Evolutionary conservation across 1,140 invertebrate species (phyloP).

Genomic region (Nephila pilipes): DNA sequence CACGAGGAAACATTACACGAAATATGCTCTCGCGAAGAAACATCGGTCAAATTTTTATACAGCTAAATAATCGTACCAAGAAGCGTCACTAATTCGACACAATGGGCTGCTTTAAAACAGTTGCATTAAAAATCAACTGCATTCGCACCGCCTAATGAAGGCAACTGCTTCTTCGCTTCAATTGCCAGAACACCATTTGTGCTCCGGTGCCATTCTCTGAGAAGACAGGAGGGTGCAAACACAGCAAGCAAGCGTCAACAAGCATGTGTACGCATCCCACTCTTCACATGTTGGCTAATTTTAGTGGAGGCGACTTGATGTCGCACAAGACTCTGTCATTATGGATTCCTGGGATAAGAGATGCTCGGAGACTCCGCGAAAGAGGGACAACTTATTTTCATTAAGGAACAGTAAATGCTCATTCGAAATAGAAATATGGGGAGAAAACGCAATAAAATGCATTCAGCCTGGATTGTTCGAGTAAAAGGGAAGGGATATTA

Average conservation of each 20-base stretch:
- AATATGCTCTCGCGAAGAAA: too few species aligned
- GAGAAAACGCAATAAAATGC: neutral
- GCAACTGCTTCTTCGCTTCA: too few species aligned
- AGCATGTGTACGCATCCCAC: neutral
- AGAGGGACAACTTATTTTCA: constrained; percentile 38
- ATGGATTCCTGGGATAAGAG: neutral
- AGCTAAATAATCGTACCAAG: too few species aligned
- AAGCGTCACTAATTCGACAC: too few species aligned
- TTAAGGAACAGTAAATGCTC: constrained; percentile 26
- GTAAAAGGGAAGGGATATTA: neutral
- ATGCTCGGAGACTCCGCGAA: neutral
- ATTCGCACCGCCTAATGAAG: too few species aligned
- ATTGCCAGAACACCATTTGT: too few species aligned
- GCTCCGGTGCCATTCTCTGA: too few species aligned
- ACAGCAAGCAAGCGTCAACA: neutral
- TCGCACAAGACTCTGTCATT: constrained; percentile 18
- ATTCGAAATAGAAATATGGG: neutral
- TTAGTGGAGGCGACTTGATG: constrained; percentile 19
- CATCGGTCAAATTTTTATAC: too few species aligned
- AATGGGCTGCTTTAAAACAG: too few species aligned
- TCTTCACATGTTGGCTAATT: constrained; percentile 3
- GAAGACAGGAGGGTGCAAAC: neutral
- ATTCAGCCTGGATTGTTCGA: neutral
- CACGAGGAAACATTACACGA: too few species aligned
- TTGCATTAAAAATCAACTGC: too few species aligned